Evolutionary conservation across 1,140 invertebrate species (phyloP).

Genomic region (Euglossa dilemma): DNA sequence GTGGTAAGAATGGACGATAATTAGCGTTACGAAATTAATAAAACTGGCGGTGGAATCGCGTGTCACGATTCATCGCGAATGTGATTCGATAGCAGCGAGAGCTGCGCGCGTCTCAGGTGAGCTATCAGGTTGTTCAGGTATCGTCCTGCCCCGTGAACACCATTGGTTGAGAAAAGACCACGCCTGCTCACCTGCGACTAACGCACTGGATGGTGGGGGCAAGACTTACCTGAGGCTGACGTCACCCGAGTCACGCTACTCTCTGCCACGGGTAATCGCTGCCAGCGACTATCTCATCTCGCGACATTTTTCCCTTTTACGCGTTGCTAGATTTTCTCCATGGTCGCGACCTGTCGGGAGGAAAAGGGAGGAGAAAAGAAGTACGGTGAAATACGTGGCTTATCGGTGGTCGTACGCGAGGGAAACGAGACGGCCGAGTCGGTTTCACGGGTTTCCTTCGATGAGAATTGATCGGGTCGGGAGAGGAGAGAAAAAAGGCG

Average conservation of each 20-base stretch:
- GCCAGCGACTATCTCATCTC: conserved; percentile 19
- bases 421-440: too few species aligned
- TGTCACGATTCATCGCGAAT: conserved; percentile 41
- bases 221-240: conserved; percentile 73
- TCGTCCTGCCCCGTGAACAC: conserved; percentile 75
- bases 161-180: conserved; percentile 75
- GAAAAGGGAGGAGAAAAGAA: too few species aligned
- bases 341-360: background rate
- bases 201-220: conserved; percentile 60
- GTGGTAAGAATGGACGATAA: background rate
- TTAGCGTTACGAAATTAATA: conserved; percentile 22
- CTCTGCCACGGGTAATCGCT: conserved; percentile 37
- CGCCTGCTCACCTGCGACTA: conserved; percentile 75
- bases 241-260: conserved; percentile 75
- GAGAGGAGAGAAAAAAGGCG: background rate
- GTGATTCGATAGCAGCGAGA: conserved; percentile 31
- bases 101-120: conserved; percentile 68
- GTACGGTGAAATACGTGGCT: too few species aligned
- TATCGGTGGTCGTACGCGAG: too few species aligned
- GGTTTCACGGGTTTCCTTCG: background rate
- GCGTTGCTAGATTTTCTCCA: background rate
- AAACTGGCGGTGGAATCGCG: conserved; percentile 37
- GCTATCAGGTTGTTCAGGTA: conserved; percentile 73
- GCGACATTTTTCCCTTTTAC: conserved; percentile 25
- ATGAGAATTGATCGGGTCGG: background rate